Evolutionary conservation across 1,140 invertebrate species (phyloP), one percentile per base, ranked within the genome.

Genomic region (Asbolus verrucosus): DNA sequence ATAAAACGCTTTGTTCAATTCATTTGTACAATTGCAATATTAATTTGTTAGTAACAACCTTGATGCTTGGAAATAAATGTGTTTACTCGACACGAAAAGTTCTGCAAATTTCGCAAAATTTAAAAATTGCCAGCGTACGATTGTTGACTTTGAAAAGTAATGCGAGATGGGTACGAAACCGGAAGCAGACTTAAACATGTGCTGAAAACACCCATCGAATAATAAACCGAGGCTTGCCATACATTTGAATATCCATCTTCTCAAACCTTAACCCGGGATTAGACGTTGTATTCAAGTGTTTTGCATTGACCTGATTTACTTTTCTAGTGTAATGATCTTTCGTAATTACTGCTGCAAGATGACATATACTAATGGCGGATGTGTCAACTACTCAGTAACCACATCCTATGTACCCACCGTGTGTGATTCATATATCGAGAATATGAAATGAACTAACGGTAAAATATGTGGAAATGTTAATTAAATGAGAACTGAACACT

Each of bases 241-340:
- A n/a, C 46, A 27, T 19, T 46, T 54, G 46, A 54, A 54, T 54
- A 11, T 2, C n/a, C n/a, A n/a, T n/a, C 46, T 16, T n/a, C 43
- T 18, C 11, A 27, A 27, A 27, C 24, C 3, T 43, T 50, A 21
- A 50, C 13, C 15, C 0, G 13, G 5, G 14, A 8, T 36, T 36
- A 6, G 6, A 27, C 8, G 19, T 54, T 24, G 24, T 54, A 27
- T 54, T 30, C 46, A 54, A 27, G 19, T 54, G 46, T 54, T 54
- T 54, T 54, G 46, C 46, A 54, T 54, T 54, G 46, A 54, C 46
- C 46, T 54, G 46, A 54, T 54, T 54, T 54, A 54, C 46, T 54
- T 54, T 54, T 8, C 11, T 18, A 19, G 21, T 50, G 16, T 43
- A 43, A 43, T 43, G 15, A 43, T 46, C 14, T 54, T 54, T 30